Conservation (phyloP, 2,797 vertebrate species). For the Hydrophis major region DNA sequence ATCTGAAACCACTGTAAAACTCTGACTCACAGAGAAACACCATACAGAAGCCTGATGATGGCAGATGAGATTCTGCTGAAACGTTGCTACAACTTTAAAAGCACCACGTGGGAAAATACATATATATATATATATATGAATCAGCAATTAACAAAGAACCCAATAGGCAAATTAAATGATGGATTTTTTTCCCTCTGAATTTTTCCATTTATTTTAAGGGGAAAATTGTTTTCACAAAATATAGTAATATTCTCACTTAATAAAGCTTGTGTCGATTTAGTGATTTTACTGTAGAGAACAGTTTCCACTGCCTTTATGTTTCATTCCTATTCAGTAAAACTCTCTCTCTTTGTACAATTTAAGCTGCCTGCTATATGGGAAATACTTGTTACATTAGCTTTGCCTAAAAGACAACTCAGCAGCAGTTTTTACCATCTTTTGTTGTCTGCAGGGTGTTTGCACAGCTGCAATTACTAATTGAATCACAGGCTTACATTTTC, state of each 20-base stretch:
- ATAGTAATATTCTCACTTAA: not conserved
- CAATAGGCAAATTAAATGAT: not conserved
- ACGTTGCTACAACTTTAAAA: too few relatives aligned
- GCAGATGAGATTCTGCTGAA: too few relatives aligned
- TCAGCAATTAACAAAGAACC: not conserved
- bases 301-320: not conserved
- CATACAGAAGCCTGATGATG: too few relatives aligned
- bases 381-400: not conserved
- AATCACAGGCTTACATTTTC: constrained; percentile 46
- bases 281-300: not conserved
- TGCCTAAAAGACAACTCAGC: constrained; percentile 32
- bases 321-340: not conserved
- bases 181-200: not conserved
- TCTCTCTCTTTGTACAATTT: constrained; percentile 5
- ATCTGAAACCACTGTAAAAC: too few relatives aligned
- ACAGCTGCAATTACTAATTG: constrained; percentile 56
- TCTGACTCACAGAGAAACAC: too few relatives aligned
- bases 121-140: not conserved
- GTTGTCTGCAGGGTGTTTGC: constrained; percentile 52
- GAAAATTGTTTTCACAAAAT: not conserved
- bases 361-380: not conserved
- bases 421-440: constrained; percentile 2
- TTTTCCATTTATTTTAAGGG: not conserved
- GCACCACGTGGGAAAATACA: too few relatives aligned
- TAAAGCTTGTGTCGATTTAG: not conserved